A percentile compares a stretch with the other conserved stretches of the same genome.
These are phyloP conservation scores for Procavia capensis DNA, from an alignment of 2,113 vertebrate genomes.

Conservation along the genomic window DNA sequence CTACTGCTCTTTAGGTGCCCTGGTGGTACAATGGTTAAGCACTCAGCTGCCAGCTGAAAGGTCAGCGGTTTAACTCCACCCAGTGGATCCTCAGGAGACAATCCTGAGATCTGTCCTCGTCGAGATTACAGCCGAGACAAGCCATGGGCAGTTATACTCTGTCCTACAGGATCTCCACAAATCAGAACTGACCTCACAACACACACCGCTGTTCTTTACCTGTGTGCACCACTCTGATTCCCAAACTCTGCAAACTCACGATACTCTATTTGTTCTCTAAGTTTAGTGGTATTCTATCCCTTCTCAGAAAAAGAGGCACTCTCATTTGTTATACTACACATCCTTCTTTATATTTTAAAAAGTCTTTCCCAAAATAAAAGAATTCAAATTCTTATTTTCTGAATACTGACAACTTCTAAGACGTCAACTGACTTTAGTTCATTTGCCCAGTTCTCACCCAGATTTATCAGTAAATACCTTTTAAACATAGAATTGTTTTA, in stretches of 20 bases:
- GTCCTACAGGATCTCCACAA: not conserved
- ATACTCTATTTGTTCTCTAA: not conserved
- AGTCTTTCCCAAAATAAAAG: conserved; percentile 42
- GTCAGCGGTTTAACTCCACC: not conserved
- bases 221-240: not conserved
- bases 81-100: not conserved
- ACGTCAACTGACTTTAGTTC: not conserved
- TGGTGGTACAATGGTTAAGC: not conserved
- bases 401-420: not conserved
- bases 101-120: not conserved
- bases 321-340: not conserved
- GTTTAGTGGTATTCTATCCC: not conserved
- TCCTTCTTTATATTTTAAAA: not conserved
- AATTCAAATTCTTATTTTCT: conserved; percentile 27
- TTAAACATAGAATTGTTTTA: conserved; percentile 10
- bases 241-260: not conserved
- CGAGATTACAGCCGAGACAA: not conserved
- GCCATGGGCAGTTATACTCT: not conserved
- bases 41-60: not conserved
- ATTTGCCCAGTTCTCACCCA: conserved; percentile 14
- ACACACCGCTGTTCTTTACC: not conserved
- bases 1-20: not conserved
- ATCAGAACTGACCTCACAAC: not conserved
- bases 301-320: not conserved
- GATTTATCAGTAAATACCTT: not conserved